phyloP scores from a whole-genome alignment of 2,888 invertebrate genomes.

The Tipula helvola region DNA sequence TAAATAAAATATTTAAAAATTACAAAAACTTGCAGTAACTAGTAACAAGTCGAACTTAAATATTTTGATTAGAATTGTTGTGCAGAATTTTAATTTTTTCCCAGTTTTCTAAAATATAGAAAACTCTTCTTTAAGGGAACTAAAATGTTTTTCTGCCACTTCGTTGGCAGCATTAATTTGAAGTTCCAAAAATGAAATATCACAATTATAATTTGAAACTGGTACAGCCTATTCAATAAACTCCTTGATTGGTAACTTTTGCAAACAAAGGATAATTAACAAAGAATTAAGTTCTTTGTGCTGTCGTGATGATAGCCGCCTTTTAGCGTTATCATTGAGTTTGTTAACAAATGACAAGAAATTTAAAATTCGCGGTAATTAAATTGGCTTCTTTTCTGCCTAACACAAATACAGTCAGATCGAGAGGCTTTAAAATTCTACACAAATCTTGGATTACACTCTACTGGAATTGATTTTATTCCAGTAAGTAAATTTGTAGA shows the following conservation, averaged over 20 bases:
- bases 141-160: neutral
- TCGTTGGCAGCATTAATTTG: conserved; percentile 6
- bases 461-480: too few relatives aligned
- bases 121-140: neutral
- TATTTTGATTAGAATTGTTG: too few relatives aligned
- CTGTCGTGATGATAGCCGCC: too few relatives aligned
- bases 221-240: neutral
- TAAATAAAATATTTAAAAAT: too few relatives aligned
- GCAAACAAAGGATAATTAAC: neutral
- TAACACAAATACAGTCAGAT: neutral
- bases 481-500: neutral
- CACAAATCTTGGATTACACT: neutral
- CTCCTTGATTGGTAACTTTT: conserved; percentile 6
- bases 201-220: neutral
- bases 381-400: neutral
- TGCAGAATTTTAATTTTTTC: too few relatives aligned
- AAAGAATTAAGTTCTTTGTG: too few relatives aligned
- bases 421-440: neutral
- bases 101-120: neutral
- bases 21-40: too few relatives aligned
- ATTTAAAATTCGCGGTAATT: neutral
- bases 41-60: too few relatives aligned
- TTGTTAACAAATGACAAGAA: neutral
- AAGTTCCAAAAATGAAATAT: neutral
- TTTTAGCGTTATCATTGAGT: neutral